phyloP scores from a whole-genome alignment of 2,797 vertebrate species.

The Mormyrus hasselquistii region DNA sequence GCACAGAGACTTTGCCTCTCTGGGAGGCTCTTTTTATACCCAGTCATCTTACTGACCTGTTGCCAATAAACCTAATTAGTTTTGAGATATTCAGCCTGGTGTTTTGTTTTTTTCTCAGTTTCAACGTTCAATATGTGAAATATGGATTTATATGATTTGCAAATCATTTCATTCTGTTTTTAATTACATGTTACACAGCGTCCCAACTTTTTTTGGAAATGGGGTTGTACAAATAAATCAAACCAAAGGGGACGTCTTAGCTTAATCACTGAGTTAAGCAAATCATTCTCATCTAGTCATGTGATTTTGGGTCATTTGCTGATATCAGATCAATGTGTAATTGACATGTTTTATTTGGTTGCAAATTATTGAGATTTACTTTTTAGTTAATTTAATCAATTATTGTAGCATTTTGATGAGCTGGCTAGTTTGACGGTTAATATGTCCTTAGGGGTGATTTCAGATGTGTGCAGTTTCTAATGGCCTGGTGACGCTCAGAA shows the following conservation, averaged over 20 bases:
- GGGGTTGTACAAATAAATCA: not conserved
- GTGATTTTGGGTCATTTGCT: not conserved
- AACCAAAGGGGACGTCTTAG: not conserved
- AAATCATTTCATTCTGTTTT: not conserved
- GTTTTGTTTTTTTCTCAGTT: not conserved
- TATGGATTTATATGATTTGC: not conserved
- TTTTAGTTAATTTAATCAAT: not conserved
- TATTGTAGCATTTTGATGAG: not conserved
- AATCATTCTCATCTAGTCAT: not conserved
- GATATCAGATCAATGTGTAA: not conserved
- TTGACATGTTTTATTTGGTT: not conserved
- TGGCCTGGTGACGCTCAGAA: not conserved
- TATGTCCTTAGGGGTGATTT: not conserved
- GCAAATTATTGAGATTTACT: not conserved
- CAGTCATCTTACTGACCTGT: not conserved
- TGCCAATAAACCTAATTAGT: not conserved
- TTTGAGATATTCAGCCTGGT: not conserved
- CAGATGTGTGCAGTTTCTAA: not conserved
- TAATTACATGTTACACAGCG: not conserved
- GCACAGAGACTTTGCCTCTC: not conserved
- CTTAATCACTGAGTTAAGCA: not conserved
- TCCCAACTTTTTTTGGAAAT: not conserved
- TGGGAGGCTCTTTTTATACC: not conserved
- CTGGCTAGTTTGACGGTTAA: not conserved
- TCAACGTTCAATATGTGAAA: not conserved